A percentile compares a stretch with the other conserved stretches of the same genome.
phyloP scores from a whole-genome alignment of 2,113 vertebrate genomes.

The Galemys pyrenaicus region DNA sequence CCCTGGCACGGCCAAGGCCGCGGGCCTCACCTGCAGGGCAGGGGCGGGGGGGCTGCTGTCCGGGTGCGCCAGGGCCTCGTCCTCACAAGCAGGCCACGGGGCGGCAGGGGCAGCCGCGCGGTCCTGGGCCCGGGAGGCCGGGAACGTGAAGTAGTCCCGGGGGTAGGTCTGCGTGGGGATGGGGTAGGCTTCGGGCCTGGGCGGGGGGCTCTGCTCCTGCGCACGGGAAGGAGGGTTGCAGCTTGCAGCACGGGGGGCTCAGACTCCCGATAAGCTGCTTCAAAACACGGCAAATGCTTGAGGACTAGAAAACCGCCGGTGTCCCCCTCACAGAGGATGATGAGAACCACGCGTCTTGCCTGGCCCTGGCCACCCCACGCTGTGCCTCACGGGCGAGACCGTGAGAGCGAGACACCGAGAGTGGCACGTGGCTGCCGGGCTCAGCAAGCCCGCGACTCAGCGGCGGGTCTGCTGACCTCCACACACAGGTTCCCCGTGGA shows the following conservation, averaged over 20 bases:
- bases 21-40: slow-evolving; percentile 89
- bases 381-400: no score
- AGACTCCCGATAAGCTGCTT: background rate
- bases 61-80: slow-evolving; percentile 84
- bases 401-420: no score
- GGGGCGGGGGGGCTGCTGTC: slow-evolving; percentile 88
- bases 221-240: background rate
- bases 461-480: slow-evolving; percentile 93
- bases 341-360: background rate
- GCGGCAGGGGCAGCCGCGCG: slow-evolving; percentile 88
- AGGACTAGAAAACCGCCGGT: background rate
- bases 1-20: no score
- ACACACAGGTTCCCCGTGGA: slow-evolving; percentile 98
- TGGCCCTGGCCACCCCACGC: no score
- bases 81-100: slow-evolving; percentile 93
- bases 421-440: background rate
- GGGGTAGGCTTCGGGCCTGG: slow-evolving; percentile 95
- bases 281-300: background rate
- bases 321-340: no score
- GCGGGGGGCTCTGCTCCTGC: slow-evolving; percentile 92
- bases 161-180: slow-evolving; percentile 98
- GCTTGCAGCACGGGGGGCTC: rapidly evolving
- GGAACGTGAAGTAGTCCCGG: slow-evolving; percentile 98
- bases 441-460: no score
- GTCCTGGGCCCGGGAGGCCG: slow-evolving; percentile 95